Evolutionary conservation across 2,888 invertebrate genomes (phyloP), one percentile per base, ranked within the genome.

Genomic region (Lingula anatina): DNA sequence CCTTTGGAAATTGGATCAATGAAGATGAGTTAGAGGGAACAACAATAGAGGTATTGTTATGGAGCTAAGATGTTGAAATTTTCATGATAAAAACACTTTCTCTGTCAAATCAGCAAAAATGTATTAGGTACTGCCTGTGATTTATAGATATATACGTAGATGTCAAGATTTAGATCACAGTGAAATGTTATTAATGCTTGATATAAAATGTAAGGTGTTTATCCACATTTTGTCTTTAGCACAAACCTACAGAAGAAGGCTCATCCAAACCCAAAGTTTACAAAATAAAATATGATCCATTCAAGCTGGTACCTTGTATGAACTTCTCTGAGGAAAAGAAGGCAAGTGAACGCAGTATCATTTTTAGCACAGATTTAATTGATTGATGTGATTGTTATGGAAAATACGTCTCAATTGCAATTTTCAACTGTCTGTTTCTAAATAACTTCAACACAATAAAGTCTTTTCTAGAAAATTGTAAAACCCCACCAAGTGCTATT

Each of bases 301-400:
- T 85, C 49, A 82, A 81, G 46, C 79, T 87, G 31, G 79, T 86
- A 41, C 81, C 81, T 46, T 86, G 85, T 68, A 77, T 80, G 20
- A 67, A 81, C 2, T 86, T 85, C 63, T 80, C 80, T 25, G 74
- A 78, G 5, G 82, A 83, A 3, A 79, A 77, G 62, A 81, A 81
- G 53, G 86, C 86, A 66, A 78, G 79, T 72, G 38, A 25, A 21
- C 20, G 26, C 21, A 36, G 2, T 20, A 23, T 27, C 47, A 27
- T 36, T 37, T 44, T 25, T 46, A 18, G 5, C 12, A 7, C 20
- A 25, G 27, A 21, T 44, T 44, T 7, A 15, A 31, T 28, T 2
- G 1, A 20, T n/a, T 18, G 18, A 21, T 45, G 35, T 37, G 23
- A 35, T 5, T 38, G 42, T 4, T 35, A 28, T 15, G 9, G 24